A percentile compares a stretch with the other conserved stretches of the same genome.
These are phyloP conservation scores for Phalacrocorax carbo DNA, from an alignment of 2,113 vertebrate genomes.

Conservation along the genomic window DNA sequence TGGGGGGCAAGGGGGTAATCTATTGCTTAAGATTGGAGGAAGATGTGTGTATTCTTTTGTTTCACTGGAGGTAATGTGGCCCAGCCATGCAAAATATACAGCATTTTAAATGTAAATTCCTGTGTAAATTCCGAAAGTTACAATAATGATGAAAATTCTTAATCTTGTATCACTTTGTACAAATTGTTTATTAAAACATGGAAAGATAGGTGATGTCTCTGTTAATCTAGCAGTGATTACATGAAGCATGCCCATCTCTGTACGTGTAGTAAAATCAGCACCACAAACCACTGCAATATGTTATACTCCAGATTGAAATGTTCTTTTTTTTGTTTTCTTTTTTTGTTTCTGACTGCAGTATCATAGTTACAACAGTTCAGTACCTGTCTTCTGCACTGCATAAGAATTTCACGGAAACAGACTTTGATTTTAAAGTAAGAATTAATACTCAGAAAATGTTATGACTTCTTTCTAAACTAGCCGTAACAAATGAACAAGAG, in stretches of 20 bases:
- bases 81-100: neutral
- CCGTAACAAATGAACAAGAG: neutral
- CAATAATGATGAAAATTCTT: neutral
- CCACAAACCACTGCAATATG: neutral
- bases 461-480: neutral
- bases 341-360: conserved; percentile 76
- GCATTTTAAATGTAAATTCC: neutral
- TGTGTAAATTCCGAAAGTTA: neutral
- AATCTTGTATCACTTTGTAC: neutral
- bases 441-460: neutral
- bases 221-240: neutral
- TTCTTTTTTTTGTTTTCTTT: neutral
- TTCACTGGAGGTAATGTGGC: neutral
- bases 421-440: conserved; percentile 97
- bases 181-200: neutral
- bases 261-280: neutral
- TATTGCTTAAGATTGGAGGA: neutral
- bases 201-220: neutral
- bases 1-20: too few relatives aligned
- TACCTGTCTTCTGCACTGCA: conserved; percentile 92
- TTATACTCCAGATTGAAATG: neutral
- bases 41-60: neutral
- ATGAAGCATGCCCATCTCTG: neutral
- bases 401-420: conserved; percentile 94
- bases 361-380: conserved; percentile 95